Percentiles rank a stretch among this genome's conserved stretches.
Conservation (phyloP, 1,140 invertebrate genomes). For the Bicyclus anynana region DNA sequence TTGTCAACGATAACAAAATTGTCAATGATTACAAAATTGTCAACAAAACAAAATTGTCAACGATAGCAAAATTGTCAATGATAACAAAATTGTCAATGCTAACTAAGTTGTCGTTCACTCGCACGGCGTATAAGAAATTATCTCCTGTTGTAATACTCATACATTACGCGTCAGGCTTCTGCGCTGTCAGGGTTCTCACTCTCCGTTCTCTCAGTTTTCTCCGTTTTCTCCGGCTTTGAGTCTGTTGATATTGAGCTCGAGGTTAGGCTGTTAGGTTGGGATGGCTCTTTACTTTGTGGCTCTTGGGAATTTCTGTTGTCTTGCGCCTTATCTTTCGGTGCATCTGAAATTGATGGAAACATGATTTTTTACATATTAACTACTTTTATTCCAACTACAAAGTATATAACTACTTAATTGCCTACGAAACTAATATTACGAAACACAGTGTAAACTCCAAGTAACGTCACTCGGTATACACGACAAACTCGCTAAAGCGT, state of each 20-base stretch:
- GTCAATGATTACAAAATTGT: too few species aligned
- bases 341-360: conserved; percentile 21
- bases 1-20: not conserved
- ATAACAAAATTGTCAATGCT: not conserved
- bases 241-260: conserved; percentile 67
- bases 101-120: conserved; percentile 19
- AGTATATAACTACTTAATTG: too few species aligned
- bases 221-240: conserved; percentile 45
- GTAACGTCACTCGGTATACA: too few species aligned
- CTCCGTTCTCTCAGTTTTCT: conserved; percentile 27
- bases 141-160: conserved; percentile 34
- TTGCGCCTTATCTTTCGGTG: conserved; percentile 52
- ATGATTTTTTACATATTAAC: not conserved
- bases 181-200: conserved; percentile 33
- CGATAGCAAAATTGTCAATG: too few species aligned
- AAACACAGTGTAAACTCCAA: too few species aligned
- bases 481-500: too few species aligned
- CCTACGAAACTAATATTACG: too few species aligned
- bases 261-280: conserved; percentile 63
- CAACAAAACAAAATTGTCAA: too few species aligned
- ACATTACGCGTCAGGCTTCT: conserved; percentile 60
- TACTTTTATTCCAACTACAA: too few species aligned
- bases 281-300: conserved; percentile 60
- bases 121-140: conserved; percentile 27
- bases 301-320: conserved; percentile 60